A percentile compares a stretch with the other conserved stretches of the same genome.
Evolutionary conservation across 2,888 invertebrate genomes (phyloP).

Genomic region (Brenthis daphne): DNA sequence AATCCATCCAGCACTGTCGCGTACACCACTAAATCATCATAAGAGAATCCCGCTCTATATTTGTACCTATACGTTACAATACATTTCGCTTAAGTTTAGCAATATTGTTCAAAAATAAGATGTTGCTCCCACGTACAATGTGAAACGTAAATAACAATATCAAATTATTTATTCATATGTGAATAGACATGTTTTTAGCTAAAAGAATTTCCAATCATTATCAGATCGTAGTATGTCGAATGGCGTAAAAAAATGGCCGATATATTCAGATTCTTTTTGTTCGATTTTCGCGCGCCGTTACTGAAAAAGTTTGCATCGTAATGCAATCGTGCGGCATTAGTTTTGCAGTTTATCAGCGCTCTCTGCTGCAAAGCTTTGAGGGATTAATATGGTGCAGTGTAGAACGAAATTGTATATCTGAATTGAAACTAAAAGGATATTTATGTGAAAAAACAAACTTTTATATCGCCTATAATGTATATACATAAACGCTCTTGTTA

Average conservation of each 20-base stretch:
- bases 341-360: constrained; percentile 75
- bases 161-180: constrained; percentile 30
- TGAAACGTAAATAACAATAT: constrained; percentile 24
- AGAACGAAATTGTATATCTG: constrained; percentile 55
- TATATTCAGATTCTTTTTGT: constrained; percentile 70
- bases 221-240: constrained; percentile 63
- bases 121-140: constrained; percentile 27
- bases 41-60: constrained; percentile 71
- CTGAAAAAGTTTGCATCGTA: constrained; percentile 80
- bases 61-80: constrained; percentile 51
- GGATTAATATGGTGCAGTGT: constrained; percentile 71
- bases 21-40: constrained; percentile 79
- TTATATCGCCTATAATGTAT: constrained; percentile 42
- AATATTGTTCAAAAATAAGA: constrained; percentile 28
- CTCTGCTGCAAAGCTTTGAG: constrained; percentile 75
- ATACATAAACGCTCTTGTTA: constrained; percentile 21
- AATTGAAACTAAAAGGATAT: too few relatives aligned
- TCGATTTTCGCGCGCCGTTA: constrained; percentile 70
- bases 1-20: constrained; percentile 79
- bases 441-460: constrained; percentile 24
- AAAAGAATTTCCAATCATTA: constrained; percentile 67
- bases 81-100: constrained; percentile 47
- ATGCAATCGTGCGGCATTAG: constrained; percentile 78
- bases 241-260: constrained; percentile 65
- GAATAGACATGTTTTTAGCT: constrained; percentile 45